A percentile compares a stretch with the other conserved stretches of the same genome.
phyloP scores from a whole-genome alignment of 1,140 invertebrate species.

The Euglossa dilemma region DNA sequence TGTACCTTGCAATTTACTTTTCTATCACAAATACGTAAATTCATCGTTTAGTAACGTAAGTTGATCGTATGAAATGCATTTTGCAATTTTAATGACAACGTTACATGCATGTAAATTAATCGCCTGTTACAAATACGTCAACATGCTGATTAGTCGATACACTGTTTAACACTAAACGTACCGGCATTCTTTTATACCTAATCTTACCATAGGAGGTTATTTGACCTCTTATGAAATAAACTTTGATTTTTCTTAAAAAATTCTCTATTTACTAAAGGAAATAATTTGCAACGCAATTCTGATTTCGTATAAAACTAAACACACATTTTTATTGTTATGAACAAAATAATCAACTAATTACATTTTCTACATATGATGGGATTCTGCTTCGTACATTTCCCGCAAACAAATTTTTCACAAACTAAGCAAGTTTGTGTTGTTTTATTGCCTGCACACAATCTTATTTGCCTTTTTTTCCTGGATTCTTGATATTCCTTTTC shows the following conservation, averaged over 20 bases:
- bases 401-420: conserved; percentile 41
- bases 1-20: no score
- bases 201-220: conserved; percentile 36
- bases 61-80: no score
- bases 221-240: conserved; percentile 8
- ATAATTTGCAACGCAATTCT: conserved; percentile 39
- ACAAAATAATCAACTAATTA: conserved; percentile 39
- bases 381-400: neutral
- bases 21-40: no score
- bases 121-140: no score
- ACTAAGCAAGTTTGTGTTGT: conserved; percentile 42
- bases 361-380: conserved; percentile 30
- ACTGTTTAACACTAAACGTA: conserved; percentile 42
- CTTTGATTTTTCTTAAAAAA: conserved; percentile 16
- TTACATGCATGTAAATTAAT: no score
- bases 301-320: conserved; percentile 25
- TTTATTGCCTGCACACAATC: conserved; percentile 33
- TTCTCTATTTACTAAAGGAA: conserved; percentile 35
- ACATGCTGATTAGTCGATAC: no score
- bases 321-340: conserved; percentile 35
- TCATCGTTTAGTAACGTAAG: no score
- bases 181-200: conserved; percentile 31
- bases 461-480: conserved; percentile 40
- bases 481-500: conserved; percentile 32
- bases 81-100: no score